Conservation (phyloP, 2,113 vertebrate genomes). For the Cyprinodon variegatus region DNA sequence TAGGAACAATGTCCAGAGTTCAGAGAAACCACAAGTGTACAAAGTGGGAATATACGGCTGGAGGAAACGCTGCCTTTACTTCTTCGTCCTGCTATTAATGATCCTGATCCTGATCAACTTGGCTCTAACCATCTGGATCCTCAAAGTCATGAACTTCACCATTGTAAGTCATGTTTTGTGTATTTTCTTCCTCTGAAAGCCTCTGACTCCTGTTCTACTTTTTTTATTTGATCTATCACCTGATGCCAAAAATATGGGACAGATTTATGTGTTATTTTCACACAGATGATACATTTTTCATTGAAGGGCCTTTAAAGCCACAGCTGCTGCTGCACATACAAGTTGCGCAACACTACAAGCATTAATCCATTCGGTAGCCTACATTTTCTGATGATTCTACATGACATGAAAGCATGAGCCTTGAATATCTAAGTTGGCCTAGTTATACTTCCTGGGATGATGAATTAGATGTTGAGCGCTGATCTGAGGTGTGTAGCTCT, state of each 20-base stretch:
- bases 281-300: neutral
- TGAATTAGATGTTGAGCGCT: neutral
- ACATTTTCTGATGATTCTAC: neutral
- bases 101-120: conserved; percentile 98
- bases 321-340: neutral
- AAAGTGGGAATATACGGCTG: conserved; percentile 99
- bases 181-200: too few relatives aligned
- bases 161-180: conserved; percentile 86
- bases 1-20: conserved; percentile 91
- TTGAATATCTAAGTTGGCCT: neutral
- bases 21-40: conserved; percentile 95
- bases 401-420: neutral
- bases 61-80: conserved; percentile 99
- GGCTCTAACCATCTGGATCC: conserved; percentile 99
- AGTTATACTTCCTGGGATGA: neutral
- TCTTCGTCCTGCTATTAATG: conserved; percentile 98
- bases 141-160: conserved; percentile 99
- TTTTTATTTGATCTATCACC: neutral
- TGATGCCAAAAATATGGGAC: neutral
- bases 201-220: neutral
- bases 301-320: neutral
- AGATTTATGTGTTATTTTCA: neutral
- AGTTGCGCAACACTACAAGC: neutral
- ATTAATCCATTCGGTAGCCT: neutral
- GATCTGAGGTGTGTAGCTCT: neutral